phyloP scores from a whole-genome alignment of 2,113 vertebrate genomes.

The Brachypteracias leptosomus region DNA sequence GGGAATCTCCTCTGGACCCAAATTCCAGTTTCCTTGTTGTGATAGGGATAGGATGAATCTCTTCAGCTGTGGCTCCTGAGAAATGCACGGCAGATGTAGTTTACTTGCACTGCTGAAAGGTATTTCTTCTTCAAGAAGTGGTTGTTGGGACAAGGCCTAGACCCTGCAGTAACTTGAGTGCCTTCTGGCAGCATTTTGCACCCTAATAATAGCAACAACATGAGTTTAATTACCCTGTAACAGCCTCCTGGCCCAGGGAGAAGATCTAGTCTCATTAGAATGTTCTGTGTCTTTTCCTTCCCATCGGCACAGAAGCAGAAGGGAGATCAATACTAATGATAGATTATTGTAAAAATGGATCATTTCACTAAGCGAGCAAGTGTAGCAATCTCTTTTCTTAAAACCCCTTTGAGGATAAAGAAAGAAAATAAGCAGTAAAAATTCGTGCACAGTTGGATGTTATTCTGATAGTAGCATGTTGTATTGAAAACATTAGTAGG shows the following conservation, averaged over 20 bases:
- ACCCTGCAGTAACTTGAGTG: neutral
- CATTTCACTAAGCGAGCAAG: neutral
- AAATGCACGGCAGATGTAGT: neutral
- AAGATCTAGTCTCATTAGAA: neutral
- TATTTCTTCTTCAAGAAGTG: neutral
- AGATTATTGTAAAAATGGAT: neutral
- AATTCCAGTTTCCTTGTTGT: neutral
- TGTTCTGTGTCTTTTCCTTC: neutral
- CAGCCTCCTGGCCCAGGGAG: neutral
- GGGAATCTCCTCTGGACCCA: neutral
- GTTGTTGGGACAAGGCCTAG: neutral
- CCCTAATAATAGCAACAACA: neutral
- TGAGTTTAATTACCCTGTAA: neutral
- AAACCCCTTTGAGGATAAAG: neutral
- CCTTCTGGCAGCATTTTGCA: neutral
- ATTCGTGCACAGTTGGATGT: neutral
- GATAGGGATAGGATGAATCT: neutral
- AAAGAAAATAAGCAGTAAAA: constrained; percentile 9
- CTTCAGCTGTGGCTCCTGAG: neutral
- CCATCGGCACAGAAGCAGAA: neutral
- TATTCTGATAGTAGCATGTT: neutral
- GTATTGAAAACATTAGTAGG: neutral
- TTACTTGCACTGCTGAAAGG: neutral
- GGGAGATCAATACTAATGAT: neutral
- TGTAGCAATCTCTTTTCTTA: neutral